These are phyloP conservation scores for Nomada lathburiana DNA, from an alignment of 2,888 invertebrate species.

Conservation along the genomic window DNA sequence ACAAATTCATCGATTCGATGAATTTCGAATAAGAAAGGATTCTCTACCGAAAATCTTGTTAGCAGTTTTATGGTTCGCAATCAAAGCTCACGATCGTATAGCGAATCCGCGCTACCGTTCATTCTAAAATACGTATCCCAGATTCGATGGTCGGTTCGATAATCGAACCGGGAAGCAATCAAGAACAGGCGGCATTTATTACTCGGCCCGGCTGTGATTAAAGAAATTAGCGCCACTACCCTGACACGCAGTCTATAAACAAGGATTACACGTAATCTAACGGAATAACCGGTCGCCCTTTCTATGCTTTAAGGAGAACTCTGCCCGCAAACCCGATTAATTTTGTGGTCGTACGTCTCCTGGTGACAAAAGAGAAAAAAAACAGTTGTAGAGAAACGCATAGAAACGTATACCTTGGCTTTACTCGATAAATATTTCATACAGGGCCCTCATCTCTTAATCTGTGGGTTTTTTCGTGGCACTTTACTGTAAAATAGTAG, in stretches of 20 bases:
- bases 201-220: slow-evolving; percentile 51
- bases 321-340: slow-evolving; percentile 48
- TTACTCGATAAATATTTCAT: slow-evolving; percentile 25
- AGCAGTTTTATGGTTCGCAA: slow-evolving; percentile 18
- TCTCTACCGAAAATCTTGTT: slow-evolving; percentile 8
- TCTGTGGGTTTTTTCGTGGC: background rate
- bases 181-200: slow-evolving; percentile 48
- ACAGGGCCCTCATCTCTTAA: slow-evolving; percentile 3
- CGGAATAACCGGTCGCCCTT: slow-evolving; percentile 50
- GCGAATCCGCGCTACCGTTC: slow-evolving; percentile 4
- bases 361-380: background rate
- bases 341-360: slow-evolving; percentile 29
- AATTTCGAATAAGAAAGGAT: background rate
- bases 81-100: slow-evolving; percentile 9
- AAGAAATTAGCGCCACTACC: slow-evolving; percentile 61
- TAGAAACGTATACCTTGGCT: background rate
- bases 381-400: background rate
- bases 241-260: slow-evolving; percentile 65
- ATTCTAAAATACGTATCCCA: background rate
- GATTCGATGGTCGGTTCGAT: slow-evolving; percentile 15
- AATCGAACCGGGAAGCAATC: slow-evolving; percentile 36
- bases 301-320: slow-evolving; percentile 50
- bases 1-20: background rate
- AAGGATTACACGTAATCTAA: slow-evolving; percentile 72
- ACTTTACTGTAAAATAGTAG: background rate